phyloP scores from a whole-genome alignment of 2,113 vertebrate species.

The Hippopotamus amphibius region DNA sequence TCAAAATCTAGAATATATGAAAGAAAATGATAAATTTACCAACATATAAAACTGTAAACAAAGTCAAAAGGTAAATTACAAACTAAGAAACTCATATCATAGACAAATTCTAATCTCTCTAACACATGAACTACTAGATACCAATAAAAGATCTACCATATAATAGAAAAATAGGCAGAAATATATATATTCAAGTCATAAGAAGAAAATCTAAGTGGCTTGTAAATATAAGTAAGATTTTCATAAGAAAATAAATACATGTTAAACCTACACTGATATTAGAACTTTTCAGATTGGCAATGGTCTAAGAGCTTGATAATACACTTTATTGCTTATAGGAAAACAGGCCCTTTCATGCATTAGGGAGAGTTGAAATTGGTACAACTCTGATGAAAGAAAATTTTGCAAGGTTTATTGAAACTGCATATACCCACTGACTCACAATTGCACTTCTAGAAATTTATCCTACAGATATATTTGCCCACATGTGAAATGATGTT shows the following conservation, averaged over 20 bases:
- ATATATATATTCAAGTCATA: neutral
- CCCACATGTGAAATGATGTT: neutral
- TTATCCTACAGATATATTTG: slow-evolving; percentile 5
- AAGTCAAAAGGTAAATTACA: slow-evolving; percentile 23
- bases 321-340: neutral
- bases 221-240: neutral
- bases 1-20: slow-evolving; percentile 44
- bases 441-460: slow-evolving; percentile 28
- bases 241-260: neutral
- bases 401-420: slow-evolving; percentile 10
- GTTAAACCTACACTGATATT: neutral
- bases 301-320: neutral
- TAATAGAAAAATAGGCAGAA: neutral
- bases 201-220: slow-evolving; percentile 9
- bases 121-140: slow-evolving; percentile 39
- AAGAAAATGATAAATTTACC: slow-evolving; percentile 47
- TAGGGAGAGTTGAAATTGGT: neutral
- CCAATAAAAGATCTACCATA: neutral
- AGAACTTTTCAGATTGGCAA: neutral
- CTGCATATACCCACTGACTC: neutral
- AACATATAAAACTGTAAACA: slow-evolving; percentile 7
- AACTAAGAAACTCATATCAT: neutral
- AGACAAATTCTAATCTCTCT: neutral
- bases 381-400: neutral
- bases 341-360: neutral